Percentiles rank a stretch among this genome's conserved stretches.
Evolutionary conservation across 2,888 invertebrate genomes (phyloP).

Genomic region (Leptarthrus brevirostris): DNA sequence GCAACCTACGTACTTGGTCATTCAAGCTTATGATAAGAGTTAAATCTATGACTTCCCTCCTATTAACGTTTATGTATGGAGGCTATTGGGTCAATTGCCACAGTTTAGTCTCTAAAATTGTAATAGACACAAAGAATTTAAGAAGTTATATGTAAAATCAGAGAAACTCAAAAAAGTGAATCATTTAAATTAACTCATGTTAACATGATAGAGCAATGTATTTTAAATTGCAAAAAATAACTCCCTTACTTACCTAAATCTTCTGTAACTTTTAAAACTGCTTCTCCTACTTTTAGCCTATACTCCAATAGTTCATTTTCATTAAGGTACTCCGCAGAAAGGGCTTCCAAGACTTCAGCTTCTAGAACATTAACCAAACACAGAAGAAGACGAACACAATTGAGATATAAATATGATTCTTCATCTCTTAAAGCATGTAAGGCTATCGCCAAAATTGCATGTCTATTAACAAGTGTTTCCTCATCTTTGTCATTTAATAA

Average conservation of each 20-base stretch:
- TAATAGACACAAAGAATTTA: too few species aligned
- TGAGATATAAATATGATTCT: conserved; percentile 66
- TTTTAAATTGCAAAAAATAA: too few species aligned
- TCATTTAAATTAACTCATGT: too few species aligned
- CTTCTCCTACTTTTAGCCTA: conserved; percentile 64
- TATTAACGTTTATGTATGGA: too few species aligned
- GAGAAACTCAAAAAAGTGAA: too few species aligned
- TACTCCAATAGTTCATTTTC: conserved; percentile 61
- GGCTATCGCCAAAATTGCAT: conserved; percentile 63
- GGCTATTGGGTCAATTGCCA: too few species aligned
- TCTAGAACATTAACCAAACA: conserved; percentile 62
- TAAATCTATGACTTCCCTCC: too few species aligned
- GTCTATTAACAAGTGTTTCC: conserved; percentile 59
- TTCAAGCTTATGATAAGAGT: too few species aligned
- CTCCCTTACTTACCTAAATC: conserved; percentile 62
- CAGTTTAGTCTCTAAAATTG: too few species aligned
- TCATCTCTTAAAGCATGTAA: conserved; percentile 61
- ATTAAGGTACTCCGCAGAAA: conserved; percentile 63
- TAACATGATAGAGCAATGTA: too few species aligned
- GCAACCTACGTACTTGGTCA: too few species aligned
- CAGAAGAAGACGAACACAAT: conserved; percentile 64
- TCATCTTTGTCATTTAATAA: conserved; percentile 60
- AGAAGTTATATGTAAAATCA: too few species aligned
- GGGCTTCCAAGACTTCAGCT: conserved; percentile 62
- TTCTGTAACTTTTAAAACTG: conserved; percentile 62